Conservation (phyloP, 2,888 invertebrate genomes). For the Ennomos quercinarius region DNA sequence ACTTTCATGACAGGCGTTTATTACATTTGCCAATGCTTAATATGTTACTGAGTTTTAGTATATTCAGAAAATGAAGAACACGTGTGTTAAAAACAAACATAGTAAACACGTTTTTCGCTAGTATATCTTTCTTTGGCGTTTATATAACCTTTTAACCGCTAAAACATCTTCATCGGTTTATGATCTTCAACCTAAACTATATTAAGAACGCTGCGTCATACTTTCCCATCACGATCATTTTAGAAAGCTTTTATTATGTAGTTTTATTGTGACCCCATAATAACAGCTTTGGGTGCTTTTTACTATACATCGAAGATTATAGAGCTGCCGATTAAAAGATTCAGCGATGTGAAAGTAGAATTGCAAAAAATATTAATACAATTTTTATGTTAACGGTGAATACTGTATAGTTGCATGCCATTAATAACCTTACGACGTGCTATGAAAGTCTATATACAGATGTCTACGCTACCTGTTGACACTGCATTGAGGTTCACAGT, state of each 20-base stretch:
- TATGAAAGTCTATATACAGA: constrained; percentile 14
- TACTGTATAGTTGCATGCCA: constrained; percentile 8
- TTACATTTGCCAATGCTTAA: too few relatives aligned
- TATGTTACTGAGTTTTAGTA: too few relatives aligned
- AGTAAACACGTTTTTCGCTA: too few relatives aligned
- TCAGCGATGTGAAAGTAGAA: constrained; percentile 51
- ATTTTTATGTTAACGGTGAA: constrained; percentile 12
- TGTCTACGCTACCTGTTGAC: constrained; percentile 10
- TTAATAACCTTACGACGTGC: constrained; percentile 20
- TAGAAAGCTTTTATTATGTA: constrained; percentile 27
- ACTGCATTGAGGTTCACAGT: constrained; percentile 45
- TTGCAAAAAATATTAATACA: constrained; percentile 48
- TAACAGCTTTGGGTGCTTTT: constrained; percentile 31
- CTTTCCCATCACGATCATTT: constrained; percentile 28
- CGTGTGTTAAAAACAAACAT: too few relatives aligned
- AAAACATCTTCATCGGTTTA: background rate
- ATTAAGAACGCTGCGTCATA: constrained; percentile 10
- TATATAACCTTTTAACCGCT: too few relatives aligned
- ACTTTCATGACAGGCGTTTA: too few relatives aligned
- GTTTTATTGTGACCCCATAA: constrained; percentile 29
- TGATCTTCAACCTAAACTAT: background rate
- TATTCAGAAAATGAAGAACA: too few relatives aligned
- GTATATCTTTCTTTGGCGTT: too few relatives aligned
- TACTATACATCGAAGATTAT: constrained; percentile 31
- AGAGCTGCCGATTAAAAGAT: constrained; percentile 44